phyloP scores from a whole-genome alignment of 37 sponge, comb jelly and placozoan genomes.

The Agelas oroides region DNA sequence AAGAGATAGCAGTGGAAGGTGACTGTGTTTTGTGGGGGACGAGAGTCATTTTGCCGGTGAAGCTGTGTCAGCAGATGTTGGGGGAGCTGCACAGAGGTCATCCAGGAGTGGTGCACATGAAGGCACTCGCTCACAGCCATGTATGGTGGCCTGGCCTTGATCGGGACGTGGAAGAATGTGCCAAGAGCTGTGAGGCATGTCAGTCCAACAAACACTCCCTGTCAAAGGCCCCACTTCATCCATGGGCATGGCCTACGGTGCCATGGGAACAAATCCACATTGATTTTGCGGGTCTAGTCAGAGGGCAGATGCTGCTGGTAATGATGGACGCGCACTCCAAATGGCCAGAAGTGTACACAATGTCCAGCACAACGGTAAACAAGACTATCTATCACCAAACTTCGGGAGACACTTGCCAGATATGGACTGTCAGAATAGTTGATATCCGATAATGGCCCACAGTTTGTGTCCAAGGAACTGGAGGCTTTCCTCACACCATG shows the following conservation, averaged over 20 bases:
- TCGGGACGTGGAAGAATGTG: not conserved
- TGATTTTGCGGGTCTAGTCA: slow-evolving; percentile 36
- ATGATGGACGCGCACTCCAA: slow-evolving; percentile 47
- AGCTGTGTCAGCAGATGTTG: not conserved
- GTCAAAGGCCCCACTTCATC: slow-evolving; percentile 29
- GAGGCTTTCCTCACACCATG: slow-evolving; percentile 6
- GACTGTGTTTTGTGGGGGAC: slow-evolving; percentile 19
- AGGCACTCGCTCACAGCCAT: slow-evolving; percentile 22
- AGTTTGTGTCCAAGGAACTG: slow-evolving; percentile 26
- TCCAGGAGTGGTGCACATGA: slow-evolving; percentile 24
- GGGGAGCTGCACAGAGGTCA: slow-evolving; percentile 9
- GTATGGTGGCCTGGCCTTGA: slow-evolving; percentile 57
- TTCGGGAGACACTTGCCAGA: slow-evolving; percentile 31
- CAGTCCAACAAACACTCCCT: not conserved
- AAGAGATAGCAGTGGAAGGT: not conserved
- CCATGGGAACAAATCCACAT: slow-evolving; percentile 42
- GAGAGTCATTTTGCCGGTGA: slow-evolving; percentile 28
- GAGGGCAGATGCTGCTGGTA: slow-evolving; percentile 24
- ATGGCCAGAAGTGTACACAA: slow-evolving; percentile 28
- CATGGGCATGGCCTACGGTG: slow-evolving; percentile 37
- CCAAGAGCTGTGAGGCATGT: slow-evolving; percentile 14
- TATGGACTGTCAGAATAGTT: slow-evolving; percentile 41
- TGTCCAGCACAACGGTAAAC: slow-evolving; percentile 9
- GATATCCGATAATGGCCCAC: not conserved
- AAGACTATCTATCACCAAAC: slow-evolving; percentile 5